phyloP scores from a whole-genome alignment of 37 sponge, comb jelly and placozoan genomes.

The Haliclona indistincta region DNA sequence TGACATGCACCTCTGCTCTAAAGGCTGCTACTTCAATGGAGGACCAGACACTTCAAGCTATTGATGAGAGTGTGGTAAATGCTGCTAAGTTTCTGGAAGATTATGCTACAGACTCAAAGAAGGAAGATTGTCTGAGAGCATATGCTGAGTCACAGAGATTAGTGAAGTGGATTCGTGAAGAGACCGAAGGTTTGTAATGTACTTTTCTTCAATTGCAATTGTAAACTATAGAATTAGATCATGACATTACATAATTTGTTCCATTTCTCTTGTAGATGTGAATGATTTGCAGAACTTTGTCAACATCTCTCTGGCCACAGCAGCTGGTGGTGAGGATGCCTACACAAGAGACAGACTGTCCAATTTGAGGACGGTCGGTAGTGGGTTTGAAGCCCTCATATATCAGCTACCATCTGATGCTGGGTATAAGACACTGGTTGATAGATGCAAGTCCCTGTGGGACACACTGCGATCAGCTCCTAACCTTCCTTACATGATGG shows the following conservation, averaged over 20 bases:
- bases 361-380: slow-evolving; percentile 52
- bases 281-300: slow-evolving; percentile 62
- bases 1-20: too few species aligned
- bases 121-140: background rate
- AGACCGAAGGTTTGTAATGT: background rate
- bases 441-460: slow-evolving; percentile 44
- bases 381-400: slow-evolving; percentile 54
- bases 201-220: background rate
- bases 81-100: background rate
- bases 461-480: slow-evolving; percentile 27
- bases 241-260: too few species aligned
- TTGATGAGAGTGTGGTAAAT: background rate
- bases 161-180: background rate
- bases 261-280: slow-evolving; percentile 30
- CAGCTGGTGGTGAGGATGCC: slow-evolving; percentile 68
- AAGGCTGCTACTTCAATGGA: too few species aligned
- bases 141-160: background rate
- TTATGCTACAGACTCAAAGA: background rate
- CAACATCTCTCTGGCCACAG: slow-evolving; percentile 55
- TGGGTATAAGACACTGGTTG: slow-evolving; percentile 18
- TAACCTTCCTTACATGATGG: slow-evolving; percentile 40
- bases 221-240: too few species aligned
- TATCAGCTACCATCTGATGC: slow-evolving; percentile 12
- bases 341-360: slow-evolving; percentile 57
- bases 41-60: background rate